Conservation (phyloP, 2,113 vertebrate species). For the Ceyx cyanopectus region DNA sequence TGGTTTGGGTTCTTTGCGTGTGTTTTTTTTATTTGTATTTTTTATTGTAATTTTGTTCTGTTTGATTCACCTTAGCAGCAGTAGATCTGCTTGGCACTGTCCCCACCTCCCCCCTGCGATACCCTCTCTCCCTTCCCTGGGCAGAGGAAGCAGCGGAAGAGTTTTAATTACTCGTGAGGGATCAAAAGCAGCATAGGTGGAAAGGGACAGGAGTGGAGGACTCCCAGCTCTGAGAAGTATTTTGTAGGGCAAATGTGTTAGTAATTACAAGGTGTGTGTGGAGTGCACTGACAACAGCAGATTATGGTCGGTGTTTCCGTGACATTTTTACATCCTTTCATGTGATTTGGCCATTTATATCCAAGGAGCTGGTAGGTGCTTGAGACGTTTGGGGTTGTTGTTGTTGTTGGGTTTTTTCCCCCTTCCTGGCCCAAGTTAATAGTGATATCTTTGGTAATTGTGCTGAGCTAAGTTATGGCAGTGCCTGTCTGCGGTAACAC, state of each 20-base stretch:
- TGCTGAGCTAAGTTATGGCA: neutral
- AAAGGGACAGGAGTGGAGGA: slow-evolving; percentile 5
- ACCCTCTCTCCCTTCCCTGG: slow-evolving; percentile 35
- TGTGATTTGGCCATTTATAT: slow-evolving; percentile 75
- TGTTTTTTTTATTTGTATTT: too few relatives aligned
- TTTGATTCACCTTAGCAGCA: slow-evolving; percentile 19
- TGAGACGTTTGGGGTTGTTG: neutral
- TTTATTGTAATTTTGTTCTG: neutral
- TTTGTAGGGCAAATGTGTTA: slow-evolving; percentile 59
- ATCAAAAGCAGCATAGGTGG: slow-evolving; percentile 56
- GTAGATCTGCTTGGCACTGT: neutral
- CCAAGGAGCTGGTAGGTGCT: slow-evolving; percentile 18
- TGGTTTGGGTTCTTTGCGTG: too few relatives aligned
- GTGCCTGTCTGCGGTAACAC: neutral
- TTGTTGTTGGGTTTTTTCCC: neutral
- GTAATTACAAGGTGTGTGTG: slow-evolving; percentile 74
- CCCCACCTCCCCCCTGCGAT: neutral
- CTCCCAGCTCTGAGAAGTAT: neutral
- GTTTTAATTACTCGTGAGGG: slow-evolving; percentile 59
- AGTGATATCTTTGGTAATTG: slow-evolving; percentile 33
- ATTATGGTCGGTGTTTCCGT: slow-evolving; percentile 64
- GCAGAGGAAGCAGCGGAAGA: slow-evolving; percentile 46
- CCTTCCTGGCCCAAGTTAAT: slow-evolving; percentile 17
- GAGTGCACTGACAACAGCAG: slow-evolving; percentile 60
- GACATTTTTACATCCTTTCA: slow-evolving; percentile 66